Evolutionary conservation across 1,140 invertebrate genomes (phyloP).

Genomic region (Pseudachorutes palmiensis): DNA sequence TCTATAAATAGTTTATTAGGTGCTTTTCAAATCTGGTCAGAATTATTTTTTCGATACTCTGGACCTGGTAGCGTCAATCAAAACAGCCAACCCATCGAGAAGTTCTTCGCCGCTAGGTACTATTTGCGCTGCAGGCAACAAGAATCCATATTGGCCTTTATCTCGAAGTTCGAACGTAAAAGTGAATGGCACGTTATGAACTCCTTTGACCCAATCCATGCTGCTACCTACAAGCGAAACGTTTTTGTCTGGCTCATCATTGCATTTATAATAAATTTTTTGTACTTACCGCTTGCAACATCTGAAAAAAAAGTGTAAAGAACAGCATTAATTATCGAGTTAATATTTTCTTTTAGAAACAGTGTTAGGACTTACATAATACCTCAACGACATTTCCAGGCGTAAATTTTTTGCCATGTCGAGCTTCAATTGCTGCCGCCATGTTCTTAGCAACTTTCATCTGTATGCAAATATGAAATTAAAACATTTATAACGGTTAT

Average conservation of each 20-base stretch:
- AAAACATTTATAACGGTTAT: neutral
- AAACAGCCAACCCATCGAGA: neutral
- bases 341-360: no score
- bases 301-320: neutral
- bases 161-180: constrained; percentile 74
- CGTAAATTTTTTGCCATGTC: constrained; percentile 59
- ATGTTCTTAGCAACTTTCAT: constrained; percentile 54
- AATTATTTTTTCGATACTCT: no score
- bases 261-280: neutral
- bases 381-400: constrained; percentile 63
- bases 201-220: constrained; percentile 78
- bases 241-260: neutral
- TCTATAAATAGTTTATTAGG: no score
- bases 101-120: constrained; percentile 13
- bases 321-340: neutral
- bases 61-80: neutral
- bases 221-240: constrained; percentile 60
- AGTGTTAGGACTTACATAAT: constrained; percentile 55
- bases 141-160: constrained; percentile 56
- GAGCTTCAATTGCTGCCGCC: constrained; percentile 55
- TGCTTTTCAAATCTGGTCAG: no score
- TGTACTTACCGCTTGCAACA: neutral
- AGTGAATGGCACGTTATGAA: constrained; percentile 42
- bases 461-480: neutral
- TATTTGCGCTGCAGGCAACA: constrained; percentile 16